These are phyloP conservation scores for Anthoscopus minutus DNA, from an alignment of 2,113 vertebrate species.

Conservation along the genomic window DNA sequence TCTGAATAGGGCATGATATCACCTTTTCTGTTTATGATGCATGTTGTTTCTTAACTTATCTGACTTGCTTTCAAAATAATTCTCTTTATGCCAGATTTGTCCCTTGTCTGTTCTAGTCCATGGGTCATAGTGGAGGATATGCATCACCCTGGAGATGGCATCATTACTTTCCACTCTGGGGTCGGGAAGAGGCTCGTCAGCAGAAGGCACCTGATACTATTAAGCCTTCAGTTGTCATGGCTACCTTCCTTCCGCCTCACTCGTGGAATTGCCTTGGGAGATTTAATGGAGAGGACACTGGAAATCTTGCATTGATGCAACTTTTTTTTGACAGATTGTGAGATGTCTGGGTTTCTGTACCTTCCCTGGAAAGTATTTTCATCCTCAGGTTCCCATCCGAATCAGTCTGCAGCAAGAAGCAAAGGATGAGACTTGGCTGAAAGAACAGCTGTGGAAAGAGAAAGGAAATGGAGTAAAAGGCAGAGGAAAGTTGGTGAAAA, in stretches of 20 bases:
- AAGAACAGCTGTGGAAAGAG: neutral
- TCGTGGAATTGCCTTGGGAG: constrained; percentile 4
- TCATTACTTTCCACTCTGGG: constrained; percentile 28
- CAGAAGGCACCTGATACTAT: constrained; percentile 40
- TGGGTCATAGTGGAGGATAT: neutral
- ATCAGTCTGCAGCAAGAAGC: neutral
- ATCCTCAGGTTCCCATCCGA: neutral
- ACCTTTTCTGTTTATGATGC: neutral
- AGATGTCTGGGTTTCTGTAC: neutral
- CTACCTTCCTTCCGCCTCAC: constrained; percentile 5
- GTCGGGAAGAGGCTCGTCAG: neutral
- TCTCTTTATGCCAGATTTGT: neutral
- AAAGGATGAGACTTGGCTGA: neutral
- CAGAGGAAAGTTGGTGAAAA: neutral
- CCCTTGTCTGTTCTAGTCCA: neutral
- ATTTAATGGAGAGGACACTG: constrained; percentile 44
- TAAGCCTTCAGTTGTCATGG: constrained; percentile 52
- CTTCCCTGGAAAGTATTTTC: neutral
- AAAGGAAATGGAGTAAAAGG: neutral
- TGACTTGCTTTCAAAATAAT: constrained; percentile 1
- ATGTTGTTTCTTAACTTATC: neutral
- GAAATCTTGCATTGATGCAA: neutral
- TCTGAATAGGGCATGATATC: neutral
- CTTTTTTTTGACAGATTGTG: neutral
- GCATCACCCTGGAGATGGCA: constrained; percentile 25